Evolutionary conservation across 2,113 vertebrate species (phyloP).

Genomic region (Neolamprologus fasciatus): DNA sequence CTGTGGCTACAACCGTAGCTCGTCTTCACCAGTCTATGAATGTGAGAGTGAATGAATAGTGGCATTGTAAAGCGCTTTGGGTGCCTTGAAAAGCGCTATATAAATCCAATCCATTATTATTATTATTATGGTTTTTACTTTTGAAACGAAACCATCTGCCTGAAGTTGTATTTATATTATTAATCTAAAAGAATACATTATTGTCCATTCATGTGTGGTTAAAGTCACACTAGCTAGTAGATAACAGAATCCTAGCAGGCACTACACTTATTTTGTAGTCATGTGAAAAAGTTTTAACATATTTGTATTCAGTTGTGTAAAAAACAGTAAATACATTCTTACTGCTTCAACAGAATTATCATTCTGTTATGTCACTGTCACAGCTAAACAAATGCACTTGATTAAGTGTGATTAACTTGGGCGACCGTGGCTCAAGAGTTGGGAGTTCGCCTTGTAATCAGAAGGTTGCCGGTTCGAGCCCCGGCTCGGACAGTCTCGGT

Average conservation of each 20-base stretch:
- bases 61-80: no score
- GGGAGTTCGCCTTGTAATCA: no score
- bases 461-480: no score
- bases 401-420: no score
- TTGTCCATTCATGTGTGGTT: neutral
- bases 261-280: neutral
- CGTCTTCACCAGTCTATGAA: no score
- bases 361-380: neutral
- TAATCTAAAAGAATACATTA: neutral
- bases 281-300: neutral
- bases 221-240: neutral
- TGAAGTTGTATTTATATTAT: neutral
- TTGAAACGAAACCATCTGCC: neutral
- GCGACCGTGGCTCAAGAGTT: no score
- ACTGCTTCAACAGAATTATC: neutral
- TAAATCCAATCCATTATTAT: no score
- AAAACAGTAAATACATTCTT: neutral
- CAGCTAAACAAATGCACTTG: neutral
- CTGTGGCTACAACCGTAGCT: no score
- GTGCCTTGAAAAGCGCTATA: no score
- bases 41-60: no score
- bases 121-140: neutral
- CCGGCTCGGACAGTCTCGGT: no score
- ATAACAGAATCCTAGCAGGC: neutral
- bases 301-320: neutral